Evolutionary conservation across 1,140 invertebrate species (phyloP).

Genomic region (Neodiprion virginianus): DNA sequence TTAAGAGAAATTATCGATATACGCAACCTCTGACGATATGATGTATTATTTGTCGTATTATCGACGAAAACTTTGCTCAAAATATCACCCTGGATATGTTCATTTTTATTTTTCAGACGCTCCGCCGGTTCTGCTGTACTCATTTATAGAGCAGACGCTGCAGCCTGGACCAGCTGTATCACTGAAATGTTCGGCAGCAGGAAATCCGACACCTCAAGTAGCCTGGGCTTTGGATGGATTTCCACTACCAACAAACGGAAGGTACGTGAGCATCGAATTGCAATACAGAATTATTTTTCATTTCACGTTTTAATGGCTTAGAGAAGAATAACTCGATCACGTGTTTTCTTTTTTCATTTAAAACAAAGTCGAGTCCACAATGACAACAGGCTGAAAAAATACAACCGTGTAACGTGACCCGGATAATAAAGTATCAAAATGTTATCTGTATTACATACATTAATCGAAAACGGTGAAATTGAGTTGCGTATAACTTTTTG

Average conservation of each 20-base stretch:
- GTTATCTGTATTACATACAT: neutral
- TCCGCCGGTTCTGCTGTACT: constrained; percentile 80
- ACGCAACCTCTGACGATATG: no score
- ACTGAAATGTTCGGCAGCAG: constrained; percentile 84
- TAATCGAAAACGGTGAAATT: neutral
- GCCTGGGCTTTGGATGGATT: constrained; percentile 84
- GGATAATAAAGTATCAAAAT: neutral
- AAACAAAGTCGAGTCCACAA: no score
- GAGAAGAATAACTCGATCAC: neutral
- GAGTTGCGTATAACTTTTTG: neutral
- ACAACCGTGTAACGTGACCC: neutral
- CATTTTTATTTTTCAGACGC: constrained; percentile 69
- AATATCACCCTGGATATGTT: no score
- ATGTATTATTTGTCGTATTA: no score
- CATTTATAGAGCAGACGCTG: constrained; percentile 83
- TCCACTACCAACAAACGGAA: constrained; percentile 73
- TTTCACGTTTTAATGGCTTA: neutral
- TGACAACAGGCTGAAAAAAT: no score
- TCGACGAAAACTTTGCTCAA: no score
- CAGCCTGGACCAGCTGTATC: constrained; percentile 85
- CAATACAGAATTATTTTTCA: neutral
- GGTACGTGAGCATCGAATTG: constrained; percentile 60
- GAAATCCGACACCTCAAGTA: constrained; percentile 85
- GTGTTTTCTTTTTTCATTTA: no score
- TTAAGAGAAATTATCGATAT: no score